Percentiles rank a stretch among this genome's conserved stretches.
phyloP scores from a whole-genome alignment of 2,797 vertebrate species.

The Tenualosa thibaudeaui region DNA sequence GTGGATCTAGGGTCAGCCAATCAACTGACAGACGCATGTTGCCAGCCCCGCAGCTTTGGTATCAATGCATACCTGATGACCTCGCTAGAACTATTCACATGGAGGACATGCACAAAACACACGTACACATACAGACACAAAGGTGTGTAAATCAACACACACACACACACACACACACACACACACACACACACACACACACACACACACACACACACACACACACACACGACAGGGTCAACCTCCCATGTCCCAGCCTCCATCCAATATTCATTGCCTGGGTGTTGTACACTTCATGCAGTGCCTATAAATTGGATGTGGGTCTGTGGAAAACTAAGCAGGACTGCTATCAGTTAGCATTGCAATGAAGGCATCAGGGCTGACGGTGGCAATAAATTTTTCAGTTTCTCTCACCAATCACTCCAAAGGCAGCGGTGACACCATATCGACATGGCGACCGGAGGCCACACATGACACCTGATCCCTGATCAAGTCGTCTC shows the following conservation, averaged over 20 bases:
- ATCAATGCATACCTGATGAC: constrained; percentile 3
- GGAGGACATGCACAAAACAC: not conserved
- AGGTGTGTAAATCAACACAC: constrained; percentile 2
- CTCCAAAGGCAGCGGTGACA: not conserved
- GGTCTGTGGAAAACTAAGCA: not conserved
- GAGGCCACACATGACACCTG: not conserved
- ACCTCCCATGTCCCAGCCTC: not conserved
- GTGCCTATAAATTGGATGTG: constrained; percentile 2
- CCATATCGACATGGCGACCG: not conserved
- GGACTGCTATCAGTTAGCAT: not conserved
- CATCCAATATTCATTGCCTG: constrained; percentile 1
- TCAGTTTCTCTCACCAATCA: not conserved
- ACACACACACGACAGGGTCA: not conserved
- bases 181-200: not conserved
- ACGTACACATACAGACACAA: not conserved
- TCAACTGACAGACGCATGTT: not conserved
- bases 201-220: not conserved
- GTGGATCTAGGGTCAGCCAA: not conserved
- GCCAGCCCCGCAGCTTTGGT: not conserved
- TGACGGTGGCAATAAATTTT: constrained; percentile 13
- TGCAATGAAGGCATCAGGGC: not conserved
- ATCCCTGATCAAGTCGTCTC: not conserved
- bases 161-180: not conserved
- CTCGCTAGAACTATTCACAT: not conserved
- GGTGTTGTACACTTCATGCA: not conserved